Evolutionary conservation across 1,140 invertebrate species (phyloP).

Genomic region (Campoletis sonorensis): DNA sequence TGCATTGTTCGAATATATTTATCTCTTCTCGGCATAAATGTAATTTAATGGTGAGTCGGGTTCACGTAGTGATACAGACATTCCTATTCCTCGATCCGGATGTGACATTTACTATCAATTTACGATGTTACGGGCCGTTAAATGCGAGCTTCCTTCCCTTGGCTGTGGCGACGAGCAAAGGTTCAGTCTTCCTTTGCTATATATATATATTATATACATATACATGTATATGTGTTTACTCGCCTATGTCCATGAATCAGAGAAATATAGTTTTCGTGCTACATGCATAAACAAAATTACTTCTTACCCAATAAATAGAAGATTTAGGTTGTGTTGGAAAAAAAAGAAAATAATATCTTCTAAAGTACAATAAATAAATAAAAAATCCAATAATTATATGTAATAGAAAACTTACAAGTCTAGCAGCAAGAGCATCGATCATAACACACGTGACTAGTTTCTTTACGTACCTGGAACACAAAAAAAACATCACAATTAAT

Average conservation of each 20-base stretch:
- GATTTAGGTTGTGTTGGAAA: slow-evolving; percentile 7
- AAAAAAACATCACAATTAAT: slow-evolving; percentile 45
- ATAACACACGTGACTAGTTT: slow-evolving; percentile 29
- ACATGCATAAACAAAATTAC: slow-evolving; percentile 36
- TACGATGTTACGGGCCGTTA: slow-evolving; percentile 69
- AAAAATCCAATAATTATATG: slow-evolving; percentile 23
- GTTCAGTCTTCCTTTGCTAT: slow-evolving; percentile 33
- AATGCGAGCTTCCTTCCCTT: slow-evolving; percentile 57
- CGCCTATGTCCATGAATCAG: not conserved
- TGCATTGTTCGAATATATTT: not conserved
- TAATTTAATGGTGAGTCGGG: not conserved
- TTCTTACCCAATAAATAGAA: slow-evolving; percentile 11
- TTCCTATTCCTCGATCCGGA: slow-evolving; percentile 68
- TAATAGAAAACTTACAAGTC: slow-evolving; percentile 15
- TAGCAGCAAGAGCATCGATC: slow-evolving; percentile 23
- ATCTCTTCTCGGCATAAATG: not conserved
- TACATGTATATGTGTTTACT: not conserved
- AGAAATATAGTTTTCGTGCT: slow-evolving; percentile 25
- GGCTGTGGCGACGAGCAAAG: slow-evolving; percentile 28
- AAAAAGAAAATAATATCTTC: slow-evolving; percentile 17
- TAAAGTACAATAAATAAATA: slow-evolving; percentile 2
- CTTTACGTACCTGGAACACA: slow-evolving; percentile 55
- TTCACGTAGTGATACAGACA: slow-evolving; percentile 51
- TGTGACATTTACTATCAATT: slow-evolving; percentile 74
- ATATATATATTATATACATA: not conserved